Percentiles rank a stretch among this genome's conserved stretches.
These are phyloP conservation scores for Halcyon senegalensis DNA, from an alignment of 2,113 vertebrate species.

Conservation along the genomic window DNA sequence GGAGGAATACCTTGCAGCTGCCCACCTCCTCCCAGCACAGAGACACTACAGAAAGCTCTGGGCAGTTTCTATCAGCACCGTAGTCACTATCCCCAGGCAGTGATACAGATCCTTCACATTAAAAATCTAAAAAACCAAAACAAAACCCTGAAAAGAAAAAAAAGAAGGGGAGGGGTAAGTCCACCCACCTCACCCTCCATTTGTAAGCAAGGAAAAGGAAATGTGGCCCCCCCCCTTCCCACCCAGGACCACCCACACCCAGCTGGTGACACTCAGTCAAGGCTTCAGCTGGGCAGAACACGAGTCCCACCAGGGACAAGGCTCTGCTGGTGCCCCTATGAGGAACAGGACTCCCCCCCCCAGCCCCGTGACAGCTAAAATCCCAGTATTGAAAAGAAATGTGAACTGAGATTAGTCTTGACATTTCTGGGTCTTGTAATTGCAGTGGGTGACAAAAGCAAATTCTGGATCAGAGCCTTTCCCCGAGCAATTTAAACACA, in stretches of 20 bases:
- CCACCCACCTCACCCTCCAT: not conserved
- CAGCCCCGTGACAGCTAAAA: not conserved
- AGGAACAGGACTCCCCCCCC: not conserved
- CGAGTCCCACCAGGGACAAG: rapidly evolving
- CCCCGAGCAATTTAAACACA: not conserved
- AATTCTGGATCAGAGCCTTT: constrained; percentile 45
- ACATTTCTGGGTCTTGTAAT: constrained; percentile 59
- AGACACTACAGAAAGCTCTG: not conserved
- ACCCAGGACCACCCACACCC: not conserved
- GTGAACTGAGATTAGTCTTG: constrained; percentile 16
- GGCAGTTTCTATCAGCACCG: not conserved
- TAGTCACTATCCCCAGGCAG: rapidly evolving
- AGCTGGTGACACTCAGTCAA: not conserved
- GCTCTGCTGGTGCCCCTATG: not conserved
- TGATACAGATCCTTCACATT: rapidly evolving
- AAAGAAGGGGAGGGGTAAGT: rapidly evolving
- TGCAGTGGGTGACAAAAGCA: constrained; percentile 40
- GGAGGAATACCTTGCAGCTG: not conserved
- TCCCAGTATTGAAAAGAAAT: not conserved
- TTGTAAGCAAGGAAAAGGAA: not conserved
- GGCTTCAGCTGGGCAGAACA: not conserved
- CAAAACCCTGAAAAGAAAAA: rapidly evolving
- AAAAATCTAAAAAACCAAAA: not conserved
- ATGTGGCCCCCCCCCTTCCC: no score
- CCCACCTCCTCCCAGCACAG: not conserved